These are phyloP conservation scores for Brienomyrus longianalis DNA, from an alignment of 2,113 vertebrate genomes.

Conservation along the genomic window DNA sequence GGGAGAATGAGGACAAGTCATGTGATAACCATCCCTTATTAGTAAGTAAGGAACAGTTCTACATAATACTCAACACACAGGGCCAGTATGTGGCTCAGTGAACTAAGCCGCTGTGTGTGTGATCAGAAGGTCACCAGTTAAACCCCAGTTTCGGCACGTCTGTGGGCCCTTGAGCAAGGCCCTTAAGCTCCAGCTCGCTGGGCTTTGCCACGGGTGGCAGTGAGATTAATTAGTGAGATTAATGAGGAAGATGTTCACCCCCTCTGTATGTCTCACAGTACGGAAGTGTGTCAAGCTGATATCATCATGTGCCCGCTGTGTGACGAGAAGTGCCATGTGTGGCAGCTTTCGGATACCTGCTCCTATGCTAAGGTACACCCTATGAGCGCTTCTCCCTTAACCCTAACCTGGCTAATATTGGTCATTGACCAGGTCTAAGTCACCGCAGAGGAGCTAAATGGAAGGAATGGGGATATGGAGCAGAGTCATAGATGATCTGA, in stretches of 20 bases:
- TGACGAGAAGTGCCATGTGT: slow-evolving; percentile 62
- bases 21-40: not conserved
- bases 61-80: too few species aligned
- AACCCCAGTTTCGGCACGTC: too few species aligned
- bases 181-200: too few species aligned
- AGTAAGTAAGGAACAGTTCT: not conserved
- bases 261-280: slow-evolving; percentile 50
- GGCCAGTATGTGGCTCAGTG: too few species aligned
- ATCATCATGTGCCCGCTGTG: slow-evolving; percentile 81
- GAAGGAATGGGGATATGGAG: not conserved
- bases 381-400: too few species aligned
- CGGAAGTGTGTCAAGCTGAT: slow-evolving; percentile 76
- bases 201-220: too few species aligned
- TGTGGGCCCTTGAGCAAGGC: too few species aligned
- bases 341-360: slow-evolving; percentile 78
- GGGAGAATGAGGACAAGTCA: not conserved
- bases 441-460: not conserved
- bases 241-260: not conserved
- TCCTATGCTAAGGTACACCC: slow-evolving; percentile 71
- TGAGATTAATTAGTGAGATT: not conserved
- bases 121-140: too few species aligned
- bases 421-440: not conserved
- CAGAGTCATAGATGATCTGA: not conserved
- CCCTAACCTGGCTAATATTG: not conserved
- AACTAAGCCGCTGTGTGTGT: too few species aligned